Conservation (phyloP, 2,113 vertebrate genomes). For the Myotis brandtii region DNA sequence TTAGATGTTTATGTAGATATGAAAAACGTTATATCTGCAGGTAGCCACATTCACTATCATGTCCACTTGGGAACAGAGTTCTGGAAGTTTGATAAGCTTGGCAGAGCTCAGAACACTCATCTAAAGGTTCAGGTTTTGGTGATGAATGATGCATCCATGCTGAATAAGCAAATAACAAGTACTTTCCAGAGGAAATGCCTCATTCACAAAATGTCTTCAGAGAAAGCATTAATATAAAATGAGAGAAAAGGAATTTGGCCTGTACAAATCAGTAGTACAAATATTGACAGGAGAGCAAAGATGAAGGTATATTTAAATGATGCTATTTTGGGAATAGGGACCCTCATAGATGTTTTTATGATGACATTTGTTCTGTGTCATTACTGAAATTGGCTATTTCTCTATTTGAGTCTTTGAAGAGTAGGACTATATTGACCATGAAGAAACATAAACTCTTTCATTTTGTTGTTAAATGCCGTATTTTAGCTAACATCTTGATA, state of each 20-base stretch:
- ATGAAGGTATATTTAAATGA: neutral
- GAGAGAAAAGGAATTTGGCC: neutral
- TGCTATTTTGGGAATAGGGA: neutral
- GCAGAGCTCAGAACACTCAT: neutral
- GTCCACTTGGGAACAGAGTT: neutral
- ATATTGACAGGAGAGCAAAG: neutral
- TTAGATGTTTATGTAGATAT: neutral
- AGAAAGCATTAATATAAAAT: neutral
- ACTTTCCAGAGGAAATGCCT: neutral
- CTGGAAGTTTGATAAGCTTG: neutral
- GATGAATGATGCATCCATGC: neutral
- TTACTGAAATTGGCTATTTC: neutral
- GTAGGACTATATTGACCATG: neutral
- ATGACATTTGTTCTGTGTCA: neutral
- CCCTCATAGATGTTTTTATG: neutral
- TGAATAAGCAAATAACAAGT: neutral
- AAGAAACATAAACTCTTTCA: neutral
- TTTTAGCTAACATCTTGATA: conserved; percentile 25
- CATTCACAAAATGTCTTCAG: neutral
- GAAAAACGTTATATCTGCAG: neutral
- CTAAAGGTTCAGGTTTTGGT: neutral
- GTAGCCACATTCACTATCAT: neutral
- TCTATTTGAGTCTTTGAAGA: neutral
- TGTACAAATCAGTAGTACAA: neutral
- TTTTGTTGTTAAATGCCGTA: neutral